Base-by-base conservation (phyloP, 2,797 vertebrate species). In the Spinus olivaceus region DNA sequence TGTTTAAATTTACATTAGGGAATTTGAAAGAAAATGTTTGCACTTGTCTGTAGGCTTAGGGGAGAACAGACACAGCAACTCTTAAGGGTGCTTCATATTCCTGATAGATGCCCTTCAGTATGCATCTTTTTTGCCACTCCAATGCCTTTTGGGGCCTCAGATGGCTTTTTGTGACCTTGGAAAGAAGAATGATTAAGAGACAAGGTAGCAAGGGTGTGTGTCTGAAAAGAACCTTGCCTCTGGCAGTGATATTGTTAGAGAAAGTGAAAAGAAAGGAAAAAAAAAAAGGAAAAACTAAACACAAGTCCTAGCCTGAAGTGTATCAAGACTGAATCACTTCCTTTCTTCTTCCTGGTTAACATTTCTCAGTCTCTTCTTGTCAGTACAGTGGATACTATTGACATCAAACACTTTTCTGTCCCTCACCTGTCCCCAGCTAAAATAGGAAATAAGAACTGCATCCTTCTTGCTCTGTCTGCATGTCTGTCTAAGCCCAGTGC, bases 1-100 rank as follows among this genome's bases (percentile, higher is more conserved):
- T 84, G 44, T 66, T 89, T 88, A 63, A 67, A 77, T 88, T 90
- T 73, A 30, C 71, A 37, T 84, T 25, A 42, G 35, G 56, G 82
- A 77, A 84, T 94, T 53, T 60, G 86, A 66, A 92, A 54, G 22
- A 80, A 92, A 94, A 70, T 56, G 37, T 88, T 85, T 90, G 24
- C 66, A 32, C 37, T 81, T 70, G 17, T 66, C 47, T 74, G 49
- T 74, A 65, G 53, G 81, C 88, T 94, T 59, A 56, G 59, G 59
- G 61, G n/a, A 90, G 64, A 66, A 71, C 1, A 88, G 70, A 60
- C 33, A 24, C 32, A 60, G 73, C 24, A 86, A 4, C 47, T 83
- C 82, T 73, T 86, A 49, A 56, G 33, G 37, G 59, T 86, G n/a
- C 60, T 59, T 94, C 30, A 14, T 84, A 93, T 90, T 90, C 56